These are phyloP conservation scores for Caenorhabditis sp. DNA, from an alignment of 2,888 invertebrate species.

Conservation along the genomic window DNA sequence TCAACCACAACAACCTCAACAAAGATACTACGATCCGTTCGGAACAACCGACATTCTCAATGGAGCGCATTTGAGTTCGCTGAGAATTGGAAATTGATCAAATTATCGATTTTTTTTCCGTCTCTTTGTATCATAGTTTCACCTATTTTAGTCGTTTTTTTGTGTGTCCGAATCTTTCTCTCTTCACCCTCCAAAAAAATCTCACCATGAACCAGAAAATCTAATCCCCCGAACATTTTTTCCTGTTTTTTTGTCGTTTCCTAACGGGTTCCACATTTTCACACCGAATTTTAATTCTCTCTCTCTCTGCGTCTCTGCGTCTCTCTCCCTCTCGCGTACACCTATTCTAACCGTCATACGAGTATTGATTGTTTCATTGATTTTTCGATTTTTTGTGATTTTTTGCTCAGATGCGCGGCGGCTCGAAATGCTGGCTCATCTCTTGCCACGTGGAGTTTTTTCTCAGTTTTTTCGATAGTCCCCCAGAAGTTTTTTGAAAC, in stretches of 20 bases:
- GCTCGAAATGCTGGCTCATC: no score
- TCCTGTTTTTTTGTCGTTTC: background rate
- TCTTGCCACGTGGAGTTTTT: no score
- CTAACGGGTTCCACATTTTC: background rate
- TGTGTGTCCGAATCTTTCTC: no score
- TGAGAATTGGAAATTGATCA: slow-evolving; percentile 30
- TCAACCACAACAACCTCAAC: slow-evolving; percentile 9
- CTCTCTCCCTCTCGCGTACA: background rate
- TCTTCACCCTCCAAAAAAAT: background rate
- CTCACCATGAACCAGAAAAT: background rate
- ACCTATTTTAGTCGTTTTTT: slow-evolving; percentile 4
- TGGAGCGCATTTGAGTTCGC: slow-evolving; percentile 27
- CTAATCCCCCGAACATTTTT: background rate
- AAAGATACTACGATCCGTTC: slow-evolving; percentile 54
- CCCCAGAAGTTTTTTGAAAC: no score
- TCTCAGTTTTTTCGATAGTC: no score
- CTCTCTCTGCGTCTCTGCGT: background rate
- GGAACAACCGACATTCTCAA: slow-evolving; percentile 45
- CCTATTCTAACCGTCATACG: no score
- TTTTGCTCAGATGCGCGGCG: no score
- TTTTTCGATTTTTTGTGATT: background rate
- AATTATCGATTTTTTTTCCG: background rate
- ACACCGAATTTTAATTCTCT: background rate
- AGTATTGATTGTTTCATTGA: background rate
- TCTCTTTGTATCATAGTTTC: slow-evolving; percentile 5